A percentile compares a stretch with the other conserved stretches of the same genome.
Evolutionary conservation across 2,888 invertebrate species (phyloP).

Genomic region (Listrodromus nycthemerus): DNA sequence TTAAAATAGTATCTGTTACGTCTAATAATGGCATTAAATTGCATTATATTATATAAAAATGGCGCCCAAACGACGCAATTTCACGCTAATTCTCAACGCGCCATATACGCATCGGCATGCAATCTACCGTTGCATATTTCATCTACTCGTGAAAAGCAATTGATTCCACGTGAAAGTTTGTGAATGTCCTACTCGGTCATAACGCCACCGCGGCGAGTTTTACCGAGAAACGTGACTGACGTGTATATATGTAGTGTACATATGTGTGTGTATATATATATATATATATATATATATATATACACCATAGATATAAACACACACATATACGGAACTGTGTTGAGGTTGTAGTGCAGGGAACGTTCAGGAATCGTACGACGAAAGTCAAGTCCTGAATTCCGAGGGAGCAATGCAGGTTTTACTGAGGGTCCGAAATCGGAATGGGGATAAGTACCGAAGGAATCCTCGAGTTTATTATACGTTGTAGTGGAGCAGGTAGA

Average conservation of each 20-base stretch:
- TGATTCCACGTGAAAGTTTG: conserved; percentile 51
- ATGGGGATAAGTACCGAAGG: conserved; percentile 38
- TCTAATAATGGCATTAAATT: not conserved
- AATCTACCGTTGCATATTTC: conserved; percentile 37
- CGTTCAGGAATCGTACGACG: not conserved
- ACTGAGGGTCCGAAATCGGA: not conserved
- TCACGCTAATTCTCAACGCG: conserved; percentile 1
- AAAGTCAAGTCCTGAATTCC: conserved; percentile 22
- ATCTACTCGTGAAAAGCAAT: conserved; percentile 23
- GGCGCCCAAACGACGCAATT: not conserved
- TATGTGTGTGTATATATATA: not conserved
- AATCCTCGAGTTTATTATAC: conserved; percentile 41
- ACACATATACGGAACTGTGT: not conserved
- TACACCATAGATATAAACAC: not conserved
- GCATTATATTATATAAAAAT: conserved; percentile 2
- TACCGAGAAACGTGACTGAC: conserved; percentile 32
- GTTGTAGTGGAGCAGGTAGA: conserved; percentile 27
- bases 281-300: not conserved
- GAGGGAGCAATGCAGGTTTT: conserved; percentile 1
- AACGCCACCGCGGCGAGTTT: conserved; percentile 16
- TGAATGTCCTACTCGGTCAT: conserved; percentile 37
- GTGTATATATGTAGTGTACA: not conserved
- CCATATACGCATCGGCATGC: conserved; percentile 22
- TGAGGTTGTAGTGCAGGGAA: conserved; percentile 12
- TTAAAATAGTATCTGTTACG: not conserved